Evolutionary conservation across 2,113 vertebrate species (phyloP), one percentile per base, ranked within the genome.

Genomic region (Seriola quinqueradiata): DNA sequence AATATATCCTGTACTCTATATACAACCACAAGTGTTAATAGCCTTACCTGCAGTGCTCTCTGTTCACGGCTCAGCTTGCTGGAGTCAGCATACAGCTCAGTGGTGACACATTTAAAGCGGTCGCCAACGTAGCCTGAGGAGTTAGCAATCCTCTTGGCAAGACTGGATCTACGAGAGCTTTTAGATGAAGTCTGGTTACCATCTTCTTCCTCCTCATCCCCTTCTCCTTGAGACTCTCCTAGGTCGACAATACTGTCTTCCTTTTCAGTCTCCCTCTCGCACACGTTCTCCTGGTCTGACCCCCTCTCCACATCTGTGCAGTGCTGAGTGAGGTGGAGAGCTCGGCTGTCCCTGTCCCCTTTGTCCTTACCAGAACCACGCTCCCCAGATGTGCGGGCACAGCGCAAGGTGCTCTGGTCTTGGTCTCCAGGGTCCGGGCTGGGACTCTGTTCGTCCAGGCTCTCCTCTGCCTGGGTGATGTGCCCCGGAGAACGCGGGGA

Each of bases 11-110:
- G 36, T 60, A 52, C 59, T 77, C 61, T 82, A 61, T 71, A 65
- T 60, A 88, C 68, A 85, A 32, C 66, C 52, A 70, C 25, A 63
- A 52, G 58, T 73, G 68, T 46, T 78, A 72, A 72, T 61, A 70
- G 75, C 50, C 98, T 99, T 97, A 99, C 98, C 97, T 99, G 98
- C 87, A 99, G 85, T 0, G 98, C 98, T 76, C 98, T 96, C 94
- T 99, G 98, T 92, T 99, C 98, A 65, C 98, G 96, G 94, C 98
- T 98, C 87, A 99, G 96, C 93, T 99, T 97, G 95, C 97, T 99
- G 88, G 98, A 98, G 92, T 99, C 98, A 0, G 97, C 98, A 0
- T 99, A 99, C 87, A 99, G 96, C 88, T 99, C 98, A 0, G 98
- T 99, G 28, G 98, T 99, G 94, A 99, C 96, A 67, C 97, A 99